Conservation (phyloP, 2,888 invertebrate species). For the Ectemnius lituratus region DNA sequence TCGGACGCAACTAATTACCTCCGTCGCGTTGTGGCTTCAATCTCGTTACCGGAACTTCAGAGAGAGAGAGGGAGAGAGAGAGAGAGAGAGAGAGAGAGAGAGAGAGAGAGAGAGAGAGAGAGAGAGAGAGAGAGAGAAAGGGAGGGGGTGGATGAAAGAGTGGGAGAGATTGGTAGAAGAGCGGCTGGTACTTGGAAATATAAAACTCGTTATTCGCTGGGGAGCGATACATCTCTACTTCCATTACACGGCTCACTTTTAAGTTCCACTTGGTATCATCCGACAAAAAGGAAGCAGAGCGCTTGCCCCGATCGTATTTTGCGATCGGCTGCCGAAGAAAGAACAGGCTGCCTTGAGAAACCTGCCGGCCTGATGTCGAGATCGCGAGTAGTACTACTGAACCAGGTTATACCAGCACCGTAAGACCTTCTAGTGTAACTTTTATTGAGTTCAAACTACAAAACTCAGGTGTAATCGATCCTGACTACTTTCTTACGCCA, state of each 20-base stretch:
- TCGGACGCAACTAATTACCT: slow-evolving; percentile 45
- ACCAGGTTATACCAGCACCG: too few species aligned
- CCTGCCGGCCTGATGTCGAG: too few species aligned
- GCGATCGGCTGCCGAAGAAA: slow-evolving; percentile 29
- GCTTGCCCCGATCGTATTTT: slow-evolving; percentile 30
- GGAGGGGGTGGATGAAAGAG: neutral
- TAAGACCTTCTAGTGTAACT: too few species aligned
- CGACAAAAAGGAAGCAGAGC: slow-evolving; percentile 34
- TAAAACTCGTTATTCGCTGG: slow-evolving; percentile 55
- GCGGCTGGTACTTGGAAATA: slow-evolving; percentile 30
- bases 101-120: neutral
- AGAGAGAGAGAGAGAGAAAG: neutral
- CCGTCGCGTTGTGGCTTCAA: slow-evolving; percentile 15
- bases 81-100: neutral
- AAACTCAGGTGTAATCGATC: too few species aligned
- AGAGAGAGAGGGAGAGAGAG: neutral
- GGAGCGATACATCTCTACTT: slow-evolving; percentile 53
- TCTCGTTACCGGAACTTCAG: slow-evolving; percentile 37
- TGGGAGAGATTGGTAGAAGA: neutral
- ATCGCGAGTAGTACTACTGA: too few species aligned
- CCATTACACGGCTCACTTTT: slow-evolving; percentile 47
- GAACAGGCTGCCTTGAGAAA: neutral
- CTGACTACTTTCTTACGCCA: too few species aligned
- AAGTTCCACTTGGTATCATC: slow-evolving; percentile 34
- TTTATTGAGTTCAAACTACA: too few species aligned